Evolutionary conservation across 1,140 invertebrate genomes (phyloP).

Genomic region (Pseudomyrmex pallidus): DNA sequence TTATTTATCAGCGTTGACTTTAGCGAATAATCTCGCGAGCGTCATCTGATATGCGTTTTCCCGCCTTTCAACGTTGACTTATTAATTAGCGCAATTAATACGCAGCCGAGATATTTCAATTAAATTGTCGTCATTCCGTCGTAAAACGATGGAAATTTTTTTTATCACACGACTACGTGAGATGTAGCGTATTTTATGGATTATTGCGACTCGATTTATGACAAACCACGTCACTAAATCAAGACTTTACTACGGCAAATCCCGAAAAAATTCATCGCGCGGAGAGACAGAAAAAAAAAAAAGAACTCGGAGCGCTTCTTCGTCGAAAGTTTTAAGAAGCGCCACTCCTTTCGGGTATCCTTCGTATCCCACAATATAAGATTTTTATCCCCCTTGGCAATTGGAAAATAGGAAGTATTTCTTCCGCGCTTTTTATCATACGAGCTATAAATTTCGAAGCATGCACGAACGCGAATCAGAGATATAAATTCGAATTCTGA

Average conservation of each 20-base stretch:
- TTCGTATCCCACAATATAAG: background rate
- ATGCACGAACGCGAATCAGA: background rate
- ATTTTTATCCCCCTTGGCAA: conserved; percentile 6
- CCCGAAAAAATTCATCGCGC: too few relatives aligned
- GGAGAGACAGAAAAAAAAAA: too few relatives aligned
- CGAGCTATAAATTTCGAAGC: conserved; percentile 1
- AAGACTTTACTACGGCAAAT: too few relatives aligned
- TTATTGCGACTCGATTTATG: background rate
- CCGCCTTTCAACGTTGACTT: background rate
- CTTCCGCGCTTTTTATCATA: conserved; percentile 3
- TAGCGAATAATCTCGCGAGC: conserved; percentile 13
- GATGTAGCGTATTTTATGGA: background rate
- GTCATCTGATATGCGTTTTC: background rate
- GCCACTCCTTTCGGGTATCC: too few relatives aligned
- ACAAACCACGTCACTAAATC: too few relatives aligned
- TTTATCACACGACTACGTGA: too few relatives aligned
- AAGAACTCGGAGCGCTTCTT: too few relatives aligned
- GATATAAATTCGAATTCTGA: conserved; percentile 32
- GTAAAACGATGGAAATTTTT: too few relatives aligned
- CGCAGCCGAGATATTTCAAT: background rate
- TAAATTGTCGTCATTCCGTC: too few relatives aligned
- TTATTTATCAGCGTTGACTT: conserved; percentile 55
- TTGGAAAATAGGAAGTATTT: background rate
- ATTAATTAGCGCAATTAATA: conserved; percentile 17
- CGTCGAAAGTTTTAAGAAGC: too few relatives aligned